Conservation (phyloP, 2,113 vertebrate genomes). For the Chaenocephalus aceratus region DNA sequence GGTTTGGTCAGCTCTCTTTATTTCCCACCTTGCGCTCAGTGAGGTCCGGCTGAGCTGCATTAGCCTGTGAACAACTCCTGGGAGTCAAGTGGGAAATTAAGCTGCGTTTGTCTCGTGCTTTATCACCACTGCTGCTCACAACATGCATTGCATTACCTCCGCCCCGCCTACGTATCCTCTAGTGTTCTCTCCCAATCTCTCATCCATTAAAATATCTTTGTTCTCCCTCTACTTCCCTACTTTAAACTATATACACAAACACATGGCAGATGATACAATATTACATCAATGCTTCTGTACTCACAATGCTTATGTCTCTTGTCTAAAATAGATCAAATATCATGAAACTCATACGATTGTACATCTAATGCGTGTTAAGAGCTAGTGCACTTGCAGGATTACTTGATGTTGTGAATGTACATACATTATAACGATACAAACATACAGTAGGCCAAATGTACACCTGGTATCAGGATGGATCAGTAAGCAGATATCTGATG, state of each 20-base stretch:
- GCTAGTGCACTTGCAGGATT: no score
- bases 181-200: no score
- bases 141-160: slow-evolving; percentile 54
- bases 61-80: slow-evolving; percentile 70
- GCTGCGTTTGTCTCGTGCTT: slow-evolving; percentile 46
- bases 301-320: no score
- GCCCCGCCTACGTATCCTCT: neutral
- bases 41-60: slow-evolving; percentile 70
- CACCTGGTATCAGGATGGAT: neutral
- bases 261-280: neutral
- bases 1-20: neutral
- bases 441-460: neutral
- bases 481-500: neutral
- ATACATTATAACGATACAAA: neutral
- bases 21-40: neutral
- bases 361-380: no score
- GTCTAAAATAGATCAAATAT: no score
- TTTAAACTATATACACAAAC: slow-evolving; percentile 1
- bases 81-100: slow-evolving; percentile 80
- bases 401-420: no score
- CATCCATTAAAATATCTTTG: no score
- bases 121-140: slow-evolving; percentile 76
- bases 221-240: no score
- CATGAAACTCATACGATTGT: no score
- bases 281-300: no score